Evolutionary conservation across 2,888 invertebrate genomes (phyloP).

Genomic region (Acanthoscelides obtectus): DNA sequence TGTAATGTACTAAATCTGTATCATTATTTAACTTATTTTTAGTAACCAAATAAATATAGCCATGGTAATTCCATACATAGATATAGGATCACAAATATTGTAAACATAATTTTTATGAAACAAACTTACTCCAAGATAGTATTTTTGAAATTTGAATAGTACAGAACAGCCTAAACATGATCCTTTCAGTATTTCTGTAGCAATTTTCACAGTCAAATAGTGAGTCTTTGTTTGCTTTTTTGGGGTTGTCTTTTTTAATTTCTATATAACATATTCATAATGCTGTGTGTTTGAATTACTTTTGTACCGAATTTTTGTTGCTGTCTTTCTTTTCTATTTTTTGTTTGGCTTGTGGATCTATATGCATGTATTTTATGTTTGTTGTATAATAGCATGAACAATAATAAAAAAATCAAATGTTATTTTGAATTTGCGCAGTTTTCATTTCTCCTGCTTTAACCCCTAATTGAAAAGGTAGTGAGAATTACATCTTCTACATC

Average conservation of each 20-base stretch:
- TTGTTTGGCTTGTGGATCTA: not conserved
- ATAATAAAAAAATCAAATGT: not conserved
- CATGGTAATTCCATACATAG: not conserved
- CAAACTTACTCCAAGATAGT: not conserved
- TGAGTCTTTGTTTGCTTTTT: slow-evolving; percentile 34
- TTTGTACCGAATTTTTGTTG: slow-evolving; percentile 13
- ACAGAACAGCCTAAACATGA: slow-evolving; percentile 27
- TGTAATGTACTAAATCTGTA: too few species aligned
- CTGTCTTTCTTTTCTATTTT: not conserved
- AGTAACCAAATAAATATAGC: not conserved
- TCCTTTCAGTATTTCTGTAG: slow-evolving; percentile 2
- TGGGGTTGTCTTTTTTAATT: slow-evolving; percentile 14
- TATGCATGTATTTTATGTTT: not conserved
- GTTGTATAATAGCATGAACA: not conserved
- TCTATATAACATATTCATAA: not conserved
- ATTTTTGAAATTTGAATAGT: slow-evolving; percentile 7
- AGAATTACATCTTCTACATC: not conserved
- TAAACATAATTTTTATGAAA: not conserved
- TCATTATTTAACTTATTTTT: not conserved
- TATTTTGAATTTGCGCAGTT: not conserved
- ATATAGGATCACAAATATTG: not conserved
- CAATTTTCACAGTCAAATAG: slow-evolving; percentile 32
- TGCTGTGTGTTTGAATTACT: slow-evolving; percentile 10
- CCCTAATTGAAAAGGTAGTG: not conserved
- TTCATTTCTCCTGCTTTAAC: not conserved